These are phyloP conservation scores for Centropus bengalensis DNA, from an alignment of 2,113 vertebrate genomes.

Conservation along the genomic window DNA sequence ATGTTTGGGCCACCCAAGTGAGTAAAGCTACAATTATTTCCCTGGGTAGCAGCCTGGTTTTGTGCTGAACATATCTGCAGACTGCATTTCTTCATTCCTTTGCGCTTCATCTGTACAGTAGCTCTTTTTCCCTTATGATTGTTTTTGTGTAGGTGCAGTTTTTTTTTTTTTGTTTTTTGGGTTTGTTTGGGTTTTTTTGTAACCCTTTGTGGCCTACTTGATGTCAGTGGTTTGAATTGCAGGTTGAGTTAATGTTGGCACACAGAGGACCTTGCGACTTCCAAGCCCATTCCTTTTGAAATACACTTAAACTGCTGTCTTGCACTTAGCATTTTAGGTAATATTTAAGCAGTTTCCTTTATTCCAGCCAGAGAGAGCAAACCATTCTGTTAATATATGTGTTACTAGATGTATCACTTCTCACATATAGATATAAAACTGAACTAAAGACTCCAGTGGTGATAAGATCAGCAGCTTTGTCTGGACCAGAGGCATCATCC, in stretches of 20 bases:
- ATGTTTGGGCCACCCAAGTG: not conserved
- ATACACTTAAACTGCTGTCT: not conserved
- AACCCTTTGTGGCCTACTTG: not conserved
- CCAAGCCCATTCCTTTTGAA: not conserved
- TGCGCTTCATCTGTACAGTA: not conserved
- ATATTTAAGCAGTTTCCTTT: not conserved
- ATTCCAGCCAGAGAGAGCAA: not conserved
- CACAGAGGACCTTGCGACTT: not conserved
- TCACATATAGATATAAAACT: not conserved
- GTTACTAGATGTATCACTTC: not conserved
- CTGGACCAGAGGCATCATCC: not conserved
- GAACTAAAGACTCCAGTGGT: accelerated
- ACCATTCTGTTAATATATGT: not conserved
- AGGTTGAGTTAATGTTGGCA: not conserved
- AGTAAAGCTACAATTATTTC: not conserved
- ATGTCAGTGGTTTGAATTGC: not conserved
- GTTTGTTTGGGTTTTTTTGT: not conserved
- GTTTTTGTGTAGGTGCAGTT: not conserved
- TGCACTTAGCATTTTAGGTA: not conserved
- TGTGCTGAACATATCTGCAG: not conserved
- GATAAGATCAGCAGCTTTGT: not conserved
- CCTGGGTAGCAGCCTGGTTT: not conserved
- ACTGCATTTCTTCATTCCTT: not conserved
- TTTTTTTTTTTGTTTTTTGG: not conserved
- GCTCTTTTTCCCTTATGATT: not conserved